A percentile compares a stretch with the other conserved stretches of the same genome.
Conservation (phyloP, 1,140 invertebrate genomes). For the Nephila pilipes region DNA sequence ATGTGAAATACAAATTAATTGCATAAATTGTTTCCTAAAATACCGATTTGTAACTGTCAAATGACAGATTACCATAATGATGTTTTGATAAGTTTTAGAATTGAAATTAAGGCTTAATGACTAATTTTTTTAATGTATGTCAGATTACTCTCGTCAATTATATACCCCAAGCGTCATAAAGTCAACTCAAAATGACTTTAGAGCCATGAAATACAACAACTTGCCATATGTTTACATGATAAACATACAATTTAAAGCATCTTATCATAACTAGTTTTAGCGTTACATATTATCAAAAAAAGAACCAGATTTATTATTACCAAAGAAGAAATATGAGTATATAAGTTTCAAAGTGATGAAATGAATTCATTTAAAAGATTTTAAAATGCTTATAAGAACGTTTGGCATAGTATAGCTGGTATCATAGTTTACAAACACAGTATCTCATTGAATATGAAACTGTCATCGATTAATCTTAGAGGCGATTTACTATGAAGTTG, state of each 20-base stretch:
- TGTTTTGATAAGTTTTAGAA: background rate
- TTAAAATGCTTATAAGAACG: background rate
- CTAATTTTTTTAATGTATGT: background rate
- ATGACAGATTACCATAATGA: background rate
- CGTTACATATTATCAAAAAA: background rate
- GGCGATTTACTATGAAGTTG: background rate
- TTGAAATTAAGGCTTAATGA: background rate
- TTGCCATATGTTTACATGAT: constrained; percentile 21
- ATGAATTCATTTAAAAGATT: too few species aligned
- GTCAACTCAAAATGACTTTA: background rate
- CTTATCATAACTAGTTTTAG: background rate
- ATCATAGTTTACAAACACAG: background rate
- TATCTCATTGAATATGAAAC: background rate
- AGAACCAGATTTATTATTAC: too few species aligned
- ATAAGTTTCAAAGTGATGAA: too few species aligned
- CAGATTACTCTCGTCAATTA: background rate
- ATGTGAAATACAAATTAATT: background rate
- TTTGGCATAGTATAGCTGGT: constrained; percentile 22
- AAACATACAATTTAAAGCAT: background rate
- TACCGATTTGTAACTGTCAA: background rate
- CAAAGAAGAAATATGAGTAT: too few species aligned
- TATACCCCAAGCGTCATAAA: background rate
- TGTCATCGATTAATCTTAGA: background rate
- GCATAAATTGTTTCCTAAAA: background rate
- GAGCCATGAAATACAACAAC: background rate